A percentile compares a stretch with the other conserved stretches of the same genome.
Conservation (phyloP, 2,797 vertebrate genomes). For the Coreius guichenoti region DNA sequence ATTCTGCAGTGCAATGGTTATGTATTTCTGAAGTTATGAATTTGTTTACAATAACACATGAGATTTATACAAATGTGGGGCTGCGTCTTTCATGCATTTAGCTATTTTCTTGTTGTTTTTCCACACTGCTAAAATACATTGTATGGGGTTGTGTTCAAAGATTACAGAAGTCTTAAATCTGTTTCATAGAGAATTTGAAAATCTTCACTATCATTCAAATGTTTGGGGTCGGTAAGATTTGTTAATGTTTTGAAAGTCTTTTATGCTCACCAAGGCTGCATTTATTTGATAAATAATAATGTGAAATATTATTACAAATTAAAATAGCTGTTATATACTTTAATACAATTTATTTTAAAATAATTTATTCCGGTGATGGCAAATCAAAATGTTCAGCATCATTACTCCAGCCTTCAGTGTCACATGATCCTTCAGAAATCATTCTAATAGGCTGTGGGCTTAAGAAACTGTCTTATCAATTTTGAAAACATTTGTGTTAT, state of each 20-base stretch:
- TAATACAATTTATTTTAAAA: not conserved
- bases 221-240: not conserved
- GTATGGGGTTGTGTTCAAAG: not conserved
- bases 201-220: not conserved
- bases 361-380: not conserved
- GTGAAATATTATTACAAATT: not conserved
- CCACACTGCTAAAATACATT: not conserved
- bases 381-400: not conserved
- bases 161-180: not conserved
- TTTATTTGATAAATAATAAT: not conserved
- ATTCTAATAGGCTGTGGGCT: not conserved
- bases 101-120: not conserved
- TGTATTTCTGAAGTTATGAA: not conserved
- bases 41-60: not conserved
- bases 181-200: not conserved
- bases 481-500: not conserved
- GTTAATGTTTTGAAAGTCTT: not conserved
- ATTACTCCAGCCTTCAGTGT: not conserved
- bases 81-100: not conserved
- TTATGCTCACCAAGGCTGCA: not conserved
- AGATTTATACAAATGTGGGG: not conserved
- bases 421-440: not conserved
- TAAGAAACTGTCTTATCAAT: not conserved
- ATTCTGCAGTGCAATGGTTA: not conserved
- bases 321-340: not conserved